Percentiles rank a stretch among this genome's conserved stretches.
These are phyloP conservation scores for Plebejus melissa DNA, from an alignment of 2,888 invertebrate genomes.

Conservation along the genomic window DNA sequence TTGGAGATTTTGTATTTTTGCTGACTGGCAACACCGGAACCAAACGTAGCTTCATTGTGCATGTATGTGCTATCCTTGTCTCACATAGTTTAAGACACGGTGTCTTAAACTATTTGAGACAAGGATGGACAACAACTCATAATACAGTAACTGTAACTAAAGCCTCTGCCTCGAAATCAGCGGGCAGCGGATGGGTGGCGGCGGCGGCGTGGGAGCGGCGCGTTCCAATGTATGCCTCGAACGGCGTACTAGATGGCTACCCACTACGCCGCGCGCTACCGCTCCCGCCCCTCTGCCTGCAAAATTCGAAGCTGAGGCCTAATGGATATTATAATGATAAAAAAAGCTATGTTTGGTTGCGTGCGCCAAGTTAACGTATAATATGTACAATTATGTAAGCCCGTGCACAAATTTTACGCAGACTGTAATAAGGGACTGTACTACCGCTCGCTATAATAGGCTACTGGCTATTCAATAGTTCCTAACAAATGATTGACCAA, in stretches of 20 bases:
- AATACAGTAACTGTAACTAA: neutral
- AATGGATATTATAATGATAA: too few species aligned
- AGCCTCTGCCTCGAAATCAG: too few species aligned
- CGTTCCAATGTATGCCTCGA: too few species aligned
- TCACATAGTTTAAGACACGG: neutral
- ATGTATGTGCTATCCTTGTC: neutral
- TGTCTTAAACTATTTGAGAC: too few species aligned
- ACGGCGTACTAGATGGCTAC: too few species aligned
- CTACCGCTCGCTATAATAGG: neutral
- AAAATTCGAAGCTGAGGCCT: too few species aligned
- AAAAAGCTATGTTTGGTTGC: neutral
- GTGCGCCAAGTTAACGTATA: neutral
- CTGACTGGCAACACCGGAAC: neutral
- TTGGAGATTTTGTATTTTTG: neutral
- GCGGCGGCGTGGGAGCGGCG: too few species aligned
- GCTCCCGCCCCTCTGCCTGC: too few species aligned
- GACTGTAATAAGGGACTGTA: conserved; percentile 1
- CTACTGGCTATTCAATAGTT: conserved; percentile 6
- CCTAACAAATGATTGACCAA: conserved; percentile 15
- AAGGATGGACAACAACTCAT: neutral
- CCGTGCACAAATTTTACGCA: neutral
- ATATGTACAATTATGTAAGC: neutral
- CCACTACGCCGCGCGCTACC: too few species aligned
- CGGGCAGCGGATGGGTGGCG: too few species aligned
- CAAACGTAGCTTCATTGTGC: neutral